Conservation (phyloP, 2,888 invertebrate genomes). For the Antheraea yamamai region DNA sequence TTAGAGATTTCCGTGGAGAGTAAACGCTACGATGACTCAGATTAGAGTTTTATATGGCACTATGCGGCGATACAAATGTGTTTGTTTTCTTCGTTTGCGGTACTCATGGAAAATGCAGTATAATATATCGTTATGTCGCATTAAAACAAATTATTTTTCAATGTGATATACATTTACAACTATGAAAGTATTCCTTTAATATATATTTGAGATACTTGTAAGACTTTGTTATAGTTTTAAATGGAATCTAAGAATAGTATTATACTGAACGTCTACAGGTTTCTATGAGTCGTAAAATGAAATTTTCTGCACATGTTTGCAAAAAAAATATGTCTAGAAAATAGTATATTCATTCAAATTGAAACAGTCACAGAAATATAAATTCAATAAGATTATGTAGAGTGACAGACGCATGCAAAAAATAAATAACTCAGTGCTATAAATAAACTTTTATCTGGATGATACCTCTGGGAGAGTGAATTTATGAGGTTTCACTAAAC, state of each 20-base stretch:
- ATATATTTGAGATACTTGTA: too few relatives aligned
- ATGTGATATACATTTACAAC: background rate
- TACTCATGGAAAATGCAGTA: background rate
- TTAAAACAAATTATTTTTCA: background rate
- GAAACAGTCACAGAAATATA: slow-evolving; percentile 12
- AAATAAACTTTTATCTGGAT: slow-evolving; percentile 69
- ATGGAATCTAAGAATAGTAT: background rate
- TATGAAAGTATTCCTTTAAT: too few relatives aligned
- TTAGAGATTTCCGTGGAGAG: background rate
- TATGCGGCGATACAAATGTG: background rate
- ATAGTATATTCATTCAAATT: background rate
- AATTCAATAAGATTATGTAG: slow-evolving; percentile 31
- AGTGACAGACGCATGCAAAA: slow-evolving; percentile 47
- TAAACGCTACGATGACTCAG: slow-evolving; percentile 9
- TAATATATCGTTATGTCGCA: background rate
- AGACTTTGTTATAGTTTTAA: background rate
- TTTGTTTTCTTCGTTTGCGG: background rate
- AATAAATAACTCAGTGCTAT: slow-evolving; percentile 60
- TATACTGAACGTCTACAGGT: background rate
- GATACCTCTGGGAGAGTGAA: slow-evolving; percentile 54
- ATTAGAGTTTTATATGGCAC: slow-evolving; percentile 12
- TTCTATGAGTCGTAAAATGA: background rate
- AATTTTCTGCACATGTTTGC: background rate
- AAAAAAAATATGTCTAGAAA: background rate
- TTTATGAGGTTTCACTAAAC: slow-evolving; percentile 59